A percentile compares a stretch with the other conserved stretches of the same genome.
Evolutionary conservation across 2,113 vertebrate genomes (phyloP).

Genomic region (Rhinoptilus africanus): DNA sequence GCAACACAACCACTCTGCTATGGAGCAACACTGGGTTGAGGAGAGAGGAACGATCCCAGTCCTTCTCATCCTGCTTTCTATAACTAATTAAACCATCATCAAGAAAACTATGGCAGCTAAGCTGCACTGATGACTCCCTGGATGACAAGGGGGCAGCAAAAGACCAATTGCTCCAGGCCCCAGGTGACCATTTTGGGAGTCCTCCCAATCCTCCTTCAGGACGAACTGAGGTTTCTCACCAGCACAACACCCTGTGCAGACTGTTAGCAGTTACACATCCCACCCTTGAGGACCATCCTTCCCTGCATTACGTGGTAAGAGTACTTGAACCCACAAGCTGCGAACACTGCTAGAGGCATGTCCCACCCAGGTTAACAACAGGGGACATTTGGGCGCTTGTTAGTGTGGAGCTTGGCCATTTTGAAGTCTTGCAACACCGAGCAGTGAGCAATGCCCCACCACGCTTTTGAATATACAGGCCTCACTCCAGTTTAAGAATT

Average conservation of each 20-base stretch:
- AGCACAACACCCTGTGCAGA: too few species aligned
- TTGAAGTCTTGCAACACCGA: neutral
- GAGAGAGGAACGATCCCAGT: fast-evolving
- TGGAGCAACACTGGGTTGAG: neutral
- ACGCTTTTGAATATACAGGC: neutral
- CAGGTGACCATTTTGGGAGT: fast-evolving
- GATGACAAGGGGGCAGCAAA: neutral
- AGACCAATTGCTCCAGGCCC: fast-evolving
- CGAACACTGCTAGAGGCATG: neutral
- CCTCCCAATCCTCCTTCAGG: fast-evolving
- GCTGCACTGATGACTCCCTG: too few species aligned
- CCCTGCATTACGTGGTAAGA: neutral
- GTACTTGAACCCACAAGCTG: neutral
- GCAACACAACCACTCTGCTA: fast-evolving
- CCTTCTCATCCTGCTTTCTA: neutral
- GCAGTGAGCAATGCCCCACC: neutral
- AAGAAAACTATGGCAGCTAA: neutral
- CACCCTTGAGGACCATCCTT: neutral
- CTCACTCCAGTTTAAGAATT: neutral
- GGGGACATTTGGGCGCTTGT: fast-evolving
- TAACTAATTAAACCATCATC: fast-evolving
- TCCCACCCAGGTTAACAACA: neutral
- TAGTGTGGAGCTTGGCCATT: neutral
- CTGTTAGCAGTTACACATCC: neutral
- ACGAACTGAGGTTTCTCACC: neutral